Percentiles rank a stretch among this genome's conserved stretches.
phyloP scores from a whole-genome alignment of 2,888 invertebrate genomes.

The Hypercompe scribonia region DNA sequence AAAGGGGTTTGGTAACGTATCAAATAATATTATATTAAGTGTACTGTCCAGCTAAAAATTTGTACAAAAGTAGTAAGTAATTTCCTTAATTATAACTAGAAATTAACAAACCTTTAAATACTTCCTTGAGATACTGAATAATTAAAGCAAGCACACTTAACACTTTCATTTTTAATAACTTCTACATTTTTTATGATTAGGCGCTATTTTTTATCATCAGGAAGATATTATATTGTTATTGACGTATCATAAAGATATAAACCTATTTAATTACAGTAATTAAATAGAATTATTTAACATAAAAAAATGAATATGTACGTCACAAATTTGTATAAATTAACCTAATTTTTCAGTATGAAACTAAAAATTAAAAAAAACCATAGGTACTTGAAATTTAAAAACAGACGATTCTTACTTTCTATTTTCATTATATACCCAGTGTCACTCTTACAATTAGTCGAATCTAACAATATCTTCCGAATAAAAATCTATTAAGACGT shows the following conservation, averaged over 20 bases:
- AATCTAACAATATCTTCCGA: no score
- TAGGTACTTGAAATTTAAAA: no score
- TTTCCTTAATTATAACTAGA: conserved; percentile 39
- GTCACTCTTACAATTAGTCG: no score
- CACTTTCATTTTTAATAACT: conserved; percentile 16
- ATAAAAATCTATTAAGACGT: no score
- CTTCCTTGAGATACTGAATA: conserved; percentile 32
- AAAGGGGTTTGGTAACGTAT: not conserved
- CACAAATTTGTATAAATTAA: not conserved
- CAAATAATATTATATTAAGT: not conserved
- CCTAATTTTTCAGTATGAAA: no score
- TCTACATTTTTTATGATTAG: not conserved
- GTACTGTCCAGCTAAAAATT: conserved; percentile 9
- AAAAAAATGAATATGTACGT: not conserved
- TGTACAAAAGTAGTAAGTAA: conserved; percentile 20
- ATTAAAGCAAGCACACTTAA: conserved; percentile 19
- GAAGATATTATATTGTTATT: not conserved
- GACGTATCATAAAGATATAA: not conserved
- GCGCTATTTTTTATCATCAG: not conserved
- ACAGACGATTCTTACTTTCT: no score
- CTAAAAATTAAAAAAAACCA: no score
- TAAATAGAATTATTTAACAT: not conserved
- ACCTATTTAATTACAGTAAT: not conserved
- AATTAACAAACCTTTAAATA: conserved; percentile 23
- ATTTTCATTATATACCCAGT: no score